Base-by-base conservation (phyloP, 2,113 vertebrate species). In the sheep (Ovis aries) region DNA sequence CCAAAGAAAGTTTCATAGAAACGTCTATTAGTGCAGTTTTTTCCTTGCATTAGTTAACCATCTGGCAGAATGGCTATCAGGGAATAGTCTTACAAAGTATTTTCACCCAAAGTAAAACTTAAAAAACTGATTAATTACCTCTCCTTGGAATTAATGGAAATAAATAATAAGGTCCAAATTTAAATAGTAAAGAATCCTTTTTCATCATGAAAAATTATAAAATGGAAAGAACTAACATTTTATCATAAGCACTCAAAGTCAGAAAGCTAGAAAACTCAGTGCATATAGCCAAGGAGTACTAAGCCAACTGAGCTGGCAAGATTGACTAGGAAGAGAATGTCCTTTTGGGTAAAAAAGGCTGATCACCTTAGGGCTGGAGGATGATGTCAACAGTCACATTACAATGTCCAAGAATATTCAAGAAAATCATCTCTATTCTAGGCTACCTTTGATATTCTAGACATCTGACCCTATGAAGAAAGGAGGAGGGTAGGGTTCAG, bases 181-280 rank as follows among this genome's bases (percentile, higher is more conserved):
- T 96, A 97, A 91, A n/a, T 64, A 95, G 40, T 13, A 84, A 98
- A 85, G 7, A 29, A 85, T 88, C 29, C 31, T 43, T 88, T 71
- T 97, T 83, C 17, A n/a, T 16, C 36, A 27, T 89, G 33, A 59
- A 96, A 89, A 82, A 88, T 15, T 36, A 7, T 74, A 80, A 81
- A 95, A 82, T 82, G 17, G 1, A 60, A 90, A 95, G 11, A 96
- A 77, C 36, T 94, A 64, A 21, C 27, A 88, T 91, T 89, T 91
- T 93, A 74, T 93, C 19, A 15, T 57, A 45, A 94, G 16, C 23
- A 62, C 8, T 9, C 83, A 78, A 88, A 71, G 16, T 59, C n/a
- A 93, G 13, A 43, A 71, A 91, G 27, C 53, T 48, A 80, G 27
- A 52, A 59, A 94, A 15, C 7, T 71, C 43, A 53, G 1, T 27